Evolutionary conservation across 2,113 vertebrate genomes (phyloP), one percentile per base, ranked within the genome.

Genomic region (Anhinga anhinga): DNA sequence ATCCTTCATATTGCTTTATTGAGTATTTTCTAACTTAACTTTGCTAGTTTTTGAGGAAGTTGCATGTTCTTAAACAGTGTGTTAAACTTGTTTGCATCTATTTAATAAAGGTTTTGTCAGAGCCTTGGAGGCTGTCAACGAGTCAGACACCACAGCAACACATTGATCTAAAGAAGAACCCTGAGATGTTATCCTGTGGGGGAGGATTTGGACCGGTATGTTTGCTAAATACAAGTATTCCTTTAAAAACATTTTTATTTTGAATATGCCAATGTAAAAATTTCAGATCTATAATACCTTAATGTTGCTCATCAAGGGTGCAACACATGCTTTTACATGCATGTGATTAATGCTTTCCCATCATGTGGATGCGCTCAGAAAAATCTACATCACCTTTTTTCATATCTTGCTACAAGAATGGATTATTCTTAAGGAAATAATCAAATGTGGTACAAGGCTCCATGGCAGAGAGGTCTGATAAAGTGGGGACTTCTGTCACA

Each of bases 191-290:
- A 53, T 97, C 99, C 63, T 98, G 98, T 11, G 99, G 99, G 47
- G 99, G 99, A 26, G 99, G 99, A 63, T 99, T 99, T 59, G 99
- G 99, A 61, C 99, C 99, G 6, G 99, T 99, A 96, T 97, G 99
- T 98, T 52, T 50, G 15, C 73, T 49, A 23, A 53, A 16, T 52
- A 88, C 16, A 63, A 91, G 11, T 56, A 9, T 3, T 8, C 17
- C 22, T 49, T 85, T 80, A 10, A 81, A 90, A 45, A 36, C 4
- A 40, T 13, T 32, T 62, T 44, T 34, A 14, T 29, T 70, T 55
- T 72, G 25, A 67, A 66, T 62, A 30, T 6, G 3, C 8, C 26
- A 50, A 22, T 66, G 30, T 52, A 27, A 72, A 88, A 22, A 7
- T 4, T 61, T 88, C 66, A 74, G 7, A 15, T 73, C 22, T 45